Evolutionary conservation across 1,140 invertebrate genomes (phyloP), one percentile per base, ranked within the genome.

Genomic region (Bilobella aurantiaca): DNA sequence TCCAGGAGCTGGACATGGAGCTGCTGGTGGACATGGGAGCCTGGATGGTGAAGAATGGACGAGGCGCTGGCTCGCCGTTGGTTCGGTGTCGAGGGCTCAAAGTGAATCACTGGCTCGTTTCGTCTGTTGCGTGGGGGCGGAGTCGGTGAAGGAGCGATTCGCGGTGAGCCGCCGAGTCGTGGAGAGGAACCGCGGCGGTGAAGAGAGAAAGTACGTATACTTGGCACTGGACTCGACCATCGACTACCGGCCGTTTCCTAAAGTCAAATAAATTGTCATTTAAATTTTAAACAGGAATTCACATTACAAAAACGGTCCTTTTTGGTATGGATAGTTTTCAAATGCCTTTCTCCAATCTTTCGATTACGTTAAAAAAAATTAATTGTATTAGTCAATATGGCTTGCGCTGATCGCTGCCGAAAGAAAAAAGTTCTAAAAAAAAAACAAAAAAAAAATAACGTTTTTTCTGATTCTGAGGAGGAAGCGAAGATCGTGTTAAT

Each of bases 161-260:
- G 29, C n/a, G 68, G 68, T 46, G 71, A 70, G 16, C 68, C 68
- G 5, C 68, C 68, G 30, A 73, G 62, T 56, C 71, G 53, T n/a
- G 71, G 71, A 23, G 71, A 73, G 25, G 71, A 73, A 12, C 68
- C 66, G 62, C 71, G 37, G 46, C 71, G 57, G 32, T 70, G 49
- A n/a, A 73, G 47, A 28, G 66, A 64, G 58, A 73, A 73, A 60
- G 58, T 69, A 8, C 65, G 61, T 23, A 73, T 31, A 62, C 71
- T 73, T 56, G 71, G 71, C 21, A 73, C 64, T 56, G 71, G 71
- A 31, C 66, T 69, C 12, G 71, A 73, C 71, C 71, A 73, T 31
- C 71, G 68, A 62, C 71, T 73, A 31, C 68, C 71, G 61, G 64
- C 64, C 21, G 58, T 65, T 64, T 72, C 71, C 71, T 72, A 57